Percentiles rank a stretch among this genome's conserved stretches.
Evolutionary conservation across 2,113 vertebrate species (phyloP).

Genomic region (Pipa parva): DNA sequence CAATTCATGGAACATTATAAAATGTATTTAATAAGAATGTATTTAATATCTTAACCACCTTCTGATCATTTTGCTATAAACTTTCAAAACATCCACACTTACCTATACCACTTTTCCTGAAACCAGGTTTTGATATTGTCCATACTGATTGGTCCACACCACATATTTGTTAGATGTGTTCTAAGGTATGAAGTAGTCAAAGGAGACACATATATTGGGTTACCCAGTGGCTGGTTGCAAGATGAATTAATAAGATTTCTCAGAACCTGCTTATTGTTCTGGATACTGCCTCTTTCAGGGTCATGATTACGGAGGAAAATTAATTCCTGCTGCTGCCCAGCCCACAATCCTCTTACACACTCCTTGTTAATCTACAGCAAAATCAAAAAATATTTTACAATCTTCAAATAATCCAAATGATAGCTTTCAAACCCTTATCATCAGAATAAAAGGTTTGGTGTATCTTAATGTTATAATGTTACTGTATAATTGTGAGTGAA

Average conservation of each 20-base stretch:
- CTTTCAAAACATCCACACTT: too few species aligned
- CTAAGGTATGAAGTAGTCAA: conserved; percentile 92
- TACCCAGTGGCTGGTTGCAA: conserved; percentile 94
- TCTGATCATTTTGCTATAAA: too few species aligned
- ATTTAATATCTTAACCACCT: too few species aligned
- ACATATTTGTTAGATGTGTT: conserved; percentile 81
- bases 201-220: conserved; percentile 96
- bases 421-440: too few species aligned
- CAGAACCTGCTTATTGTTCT: conserved; percentile 95
- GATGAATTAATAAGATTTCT: conserved; percentile 96
- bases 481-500: too few species aligned
- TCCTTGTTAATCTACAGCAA: conserved; percentile 88
- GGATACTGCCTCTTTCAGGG: conserved; percentile 94
- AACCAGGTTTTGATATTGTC: conserved; percentile 82
- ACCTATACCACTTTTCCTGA: conserved; percentile 88
- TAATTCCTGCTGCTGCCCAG: conserved; percentile 93
- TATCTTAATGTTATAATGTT: too few species aligned
- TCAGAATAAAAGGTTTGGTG: too few species aligned
- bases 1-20: too few species aligned
- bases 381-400: conserved; percentile 6
- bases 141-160: conserved; percentile 83
- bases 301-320: conserved; percentile 94
- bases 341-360: conserved; percentile 93
- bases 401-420: too few species aligned
- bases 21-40: too few species aligned